These are phyloP conservation scores for Sthenelais limicola DNA, from an alignment of 2,888 invertebrate genomes.

Conservation along the genomic window DNA sequence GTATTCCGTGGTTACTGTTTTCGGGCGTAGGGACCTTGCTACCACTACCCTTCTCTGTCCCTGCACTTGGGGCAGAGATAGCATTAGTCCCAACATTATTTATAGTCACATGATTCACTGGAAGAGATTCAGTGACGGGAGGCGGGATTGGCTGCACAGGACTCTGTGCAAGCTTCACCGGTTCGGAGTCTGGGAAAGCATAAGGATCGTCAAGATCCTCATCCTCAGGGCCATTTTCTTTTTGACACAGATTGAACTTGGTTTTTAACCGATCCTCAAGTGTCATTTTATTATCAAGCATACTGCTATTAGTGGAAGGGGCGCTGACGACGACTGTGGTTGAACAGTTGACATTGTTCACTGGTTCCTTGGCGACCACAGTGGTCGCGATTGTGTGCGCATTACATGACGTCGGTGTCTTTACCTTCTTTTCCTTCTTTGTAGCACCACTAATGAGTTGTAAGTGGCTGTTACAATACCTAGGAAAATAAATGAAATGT, in stretches of 20 bases:
- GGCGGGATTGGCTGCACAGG: constrained; percentile 6
- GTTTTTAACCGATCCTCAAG: constrained; percentile 61
- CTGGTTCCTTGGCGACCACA: neutral
- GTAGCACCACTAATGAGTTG: constrained; percentile 70
- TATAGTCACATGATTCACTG: constrained; percentile 25
- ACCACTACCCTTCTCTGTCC: neutral
- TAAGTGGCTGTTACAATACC: constrained; percentile 74
- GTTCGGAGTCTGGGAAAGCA: constrained; percentile 46
- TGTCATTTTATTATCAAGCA: constrained; percentile 54
- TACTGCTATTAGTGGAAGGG: neutral
- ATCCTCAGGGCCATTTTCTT: constrained; percentile 31
- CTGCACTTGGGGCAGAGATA: constrained; percentile 1
- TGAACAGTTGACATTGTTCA: neutral
- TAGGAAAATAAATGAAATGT: constrained; percentile 51
- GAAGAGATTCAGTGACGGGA: constrained; percentile 14
- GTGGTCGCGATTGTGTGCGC: neutral
- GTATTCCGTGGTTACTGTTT: constrained; percentile 26
- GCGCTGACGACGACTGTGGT: constrained; percentile 3
- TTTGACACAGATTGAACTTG: constrained; percentile 51
- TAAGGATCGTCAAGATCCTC: constrained; percentile 47
- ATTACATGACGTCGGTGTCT: constrained; percentile 15
- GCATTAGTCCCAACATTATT: neutral
- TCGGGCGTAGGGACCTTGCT: constrained; percentile 10
- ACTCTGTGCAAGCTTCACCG: constrained; percentile 1
- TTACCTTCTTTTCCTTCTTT: constrained; percentile 31